Conservation (phyloP, 64 coral and sea anemone genomes). For the Pocillopora damicornis region DNA sequence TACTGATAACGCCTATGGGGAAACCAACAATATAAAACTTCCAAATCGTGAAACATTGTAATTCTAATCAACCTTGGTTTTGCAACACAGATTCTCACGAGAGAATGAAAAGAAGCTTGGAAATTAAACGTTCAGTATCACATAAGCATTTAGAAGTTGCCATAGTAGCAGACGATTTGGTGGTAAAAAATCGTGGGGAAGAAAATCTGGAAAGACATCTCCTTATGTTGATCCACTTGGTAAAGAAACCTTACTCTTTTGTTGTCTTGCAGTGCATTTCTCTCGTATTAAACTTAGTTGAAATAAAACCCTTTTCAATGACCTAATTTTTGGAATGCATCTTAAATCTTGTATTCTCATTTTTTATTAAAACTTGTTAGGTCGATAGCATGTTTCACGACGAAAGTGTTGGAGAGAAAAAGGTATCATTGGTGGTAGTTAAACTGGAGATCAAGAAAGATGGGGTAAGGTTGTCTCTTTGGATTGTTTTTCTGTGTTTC, state of each 20-base stretch:
- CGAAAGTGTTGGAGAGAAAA: constrained; percentile 44
- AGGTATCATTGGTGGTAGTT: constrained; percentile 1
- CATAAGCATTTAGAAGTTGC: constrained; percentile 56
- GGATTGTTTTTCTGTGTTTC: not conserved
- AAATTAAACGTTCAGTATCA: constrained; percentile 5
- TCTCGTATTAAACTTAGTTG: too few species aligned
- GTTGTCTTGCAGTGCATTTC: too few species aligned
- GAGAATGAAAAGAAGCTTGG: not conserved
- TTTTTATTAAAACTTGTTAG: not conserved
- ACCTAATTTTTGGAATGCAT: too few species aligned
- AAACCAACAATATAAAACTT: too few species aligned
- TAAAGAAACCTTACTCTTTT: not conserved
- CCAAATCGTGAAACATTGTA: too few species aligned
- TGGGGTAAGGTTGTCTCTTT: constrained; percentile 18
- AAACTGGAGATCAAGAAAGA: constrained; percentile 41
- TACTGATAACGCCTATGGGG: too few species aligned
- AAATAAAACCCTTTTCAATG: too few species aligned
- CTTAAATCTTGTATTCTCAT: too few species aligned
- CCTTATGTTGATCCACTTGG: constrained; percentile 48
- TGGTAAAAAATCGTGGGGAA: constrained; percentile 29
- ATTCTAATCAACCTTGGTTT: not conserved
- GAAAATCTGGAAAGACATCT: constrained; percentile 9
- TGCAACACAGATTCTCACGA: not conserved
- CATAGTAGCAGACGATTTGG: constrained; percentile 49
- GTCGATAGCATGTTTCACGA: constrained; percentile 50